Base-by-base conservation (phyloP, 2,888 invertebrate species). In the Scrobipalpa costella region DNA sequence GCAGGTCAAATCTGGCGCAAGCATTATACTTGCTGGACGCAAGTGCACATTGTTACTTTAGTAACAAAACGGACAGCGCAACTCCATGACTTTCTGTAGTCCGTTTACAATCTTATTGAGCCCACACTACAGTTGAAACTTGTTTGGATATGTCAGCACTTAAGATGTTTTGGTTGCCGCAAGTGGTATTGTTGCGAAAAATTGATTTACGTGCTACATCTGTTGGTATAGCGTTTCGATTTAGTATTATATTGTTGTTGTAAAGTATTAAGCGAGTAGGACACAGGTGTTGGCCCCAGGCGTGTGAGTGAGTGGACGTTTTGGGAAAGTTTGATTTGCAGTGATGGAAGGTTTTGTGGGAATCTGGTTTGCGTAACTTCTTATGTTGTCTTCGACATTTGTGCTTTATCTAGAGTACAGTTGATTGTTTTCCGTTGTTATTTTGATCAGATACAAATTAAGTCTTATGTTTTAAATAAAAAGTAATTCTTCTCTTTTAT, bases 151-250 rank as follows among this genome's bases (percentile, higher is more conserved):
- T 1, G 6, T 7, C 19, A 36, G 36, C 6, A 61, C 66, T 71
- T 80, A 67, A 0, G 67, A 8, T 67, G 38, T 66, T 61, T 68
- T 68, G 65, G 34, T 33, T 63, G 38, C 65, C 40, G 38, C 64
- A 61, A 67, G 64, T 6, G n/a, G 64, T 74, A 84, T 88, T 88
- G 87, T 90, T 90, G 89, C 89, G 89, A 88, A 89, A 89, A 90
- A 90, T 88, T 90, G 88, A 90, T 90, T 90, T 90, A 90, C 85
- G 87, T 79, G 82, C 80, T 78, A 84, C 88, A 88, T 88, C 86
- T 87, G 84, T 86, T 84, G 75, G 75, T 76, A 73, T 73, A 60
- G 62, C 72, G 68, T 66, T 68, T 67, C 64, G 70, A 75, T 77
- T 78, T 78, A 78, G 78, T 77, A 74, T 74, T 76, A 75, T 80